These are phyloP conservation scores for Cariama cristata DNA, from an alignment of 2,113 vertebrate genomes.

Conservation along the genomic window DNA sequence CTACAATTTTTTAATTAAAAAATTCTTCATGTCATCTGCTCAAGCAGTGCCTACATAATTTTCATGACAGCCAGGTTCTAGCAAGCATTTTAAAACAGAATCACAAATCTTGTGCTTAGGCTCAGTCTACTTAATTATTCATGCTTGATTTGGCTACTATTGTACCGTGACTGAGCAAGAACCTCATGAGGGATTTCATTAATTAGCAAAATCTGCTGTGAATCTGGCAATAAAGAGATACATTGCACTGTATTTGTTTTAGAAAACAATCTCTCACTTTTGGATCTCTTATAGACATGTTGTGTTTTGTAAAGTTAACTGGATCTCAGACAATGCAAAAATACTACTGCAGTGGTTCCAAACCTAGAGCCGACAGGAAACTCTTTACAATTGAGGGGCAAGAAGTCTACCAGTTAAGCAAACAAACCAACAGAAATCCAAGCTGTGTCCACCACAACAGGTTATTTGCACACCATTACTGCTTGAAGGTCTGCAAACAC, in stretches of 20 bases:
- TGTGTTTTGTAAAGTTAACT: not conserved
- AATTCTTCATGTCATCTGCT: not conserved
- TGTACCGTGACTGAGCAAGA: rapidly evolving
- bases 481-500: not conserved
- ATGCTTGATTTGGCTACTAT: not conserved
- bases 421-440: not conserved
- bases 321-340: not conserved
- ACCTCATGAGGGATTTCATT: not conserved
- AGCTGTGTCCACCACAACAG: not conserved
- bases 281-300: not conserved
- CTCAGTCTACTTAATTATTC: not conserved
- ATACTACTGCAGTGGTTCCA: not conserved
- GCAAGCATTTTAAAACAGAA: not conserved
- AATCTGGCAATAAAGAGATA: not conserved
- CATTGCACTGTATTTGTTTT: not conserved
- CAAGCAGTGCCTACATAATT: not conserved
- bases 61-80: not conserved
- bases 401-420: not conserved
- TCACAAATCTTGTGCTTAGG: not conserved
- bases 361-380: not conserved
- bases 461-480: not conserved
- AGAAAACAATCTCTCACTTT: not conserved
- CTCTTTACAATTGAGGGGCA: not conserved
- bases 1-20: not conserved
- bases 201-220: not conserved